Conservation (phyloP, 2,888 invertebrate species). For the Drosophila anomelani region DNA sequence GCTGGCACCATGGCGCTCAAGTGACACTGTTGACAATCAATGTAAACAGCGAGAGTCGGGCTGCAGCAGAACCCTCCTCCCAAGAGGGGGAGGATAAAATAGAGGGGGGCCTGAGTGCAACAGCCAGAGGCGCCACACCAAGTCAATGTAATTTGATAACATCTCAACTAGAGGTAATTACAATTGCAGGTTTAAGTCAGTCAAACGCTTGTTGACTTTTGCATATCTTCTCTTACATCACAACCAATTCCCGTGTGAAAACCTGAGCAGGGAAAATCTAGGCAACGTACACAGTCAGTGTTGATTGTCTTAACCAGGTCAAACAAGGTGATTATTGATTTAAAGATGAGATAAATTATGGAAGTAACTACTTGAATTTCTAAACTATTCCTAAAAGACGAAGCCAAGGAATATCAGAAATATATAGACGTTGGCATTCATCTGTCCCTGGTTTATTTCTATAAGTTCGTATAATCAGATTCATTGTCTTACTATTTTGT, state of each 20-base stretch:
- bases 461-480: background rate
- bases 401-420: background rate
- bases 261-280: conserved; percentile 9
- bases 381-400: background rate
- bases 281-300: conserved; percentile 3
- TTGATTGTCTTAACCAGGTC: conserved; percentile 20
- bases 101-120: conserved; percentile 26
- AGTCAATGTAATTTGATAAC: conserved; percentile 76
- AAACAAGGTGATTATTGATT: conserved; percentile 2
- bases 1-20: conserved; percentile 70
- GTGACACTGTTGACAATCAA: conserved; percentile 76
- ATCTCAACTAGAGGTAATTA: conserved; percentile 75
- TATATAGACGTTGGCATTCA: background rate
- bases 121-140: conserved; percentile 39
- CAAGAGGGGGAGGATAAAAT: conserved; percentile 1
- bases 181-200: conserved; percentile 70
- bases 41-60: conserved; percentile 65
- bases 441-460: background rate
- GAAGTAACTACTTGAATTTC: background rate
- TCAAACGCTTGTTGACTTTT: conserved; percentile 64
- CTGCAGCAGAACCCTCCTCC: conserved; percentile 36
- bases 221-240: conserved; percentile 44
- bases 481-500: background rate
- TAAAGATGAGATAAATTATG: background rate
- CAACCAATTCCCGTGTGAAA: conserved; percentile 58